phyloP scores from a whole-genome alignment of 2,888 invertebrate species.

The Volucella inanis region DNA sequence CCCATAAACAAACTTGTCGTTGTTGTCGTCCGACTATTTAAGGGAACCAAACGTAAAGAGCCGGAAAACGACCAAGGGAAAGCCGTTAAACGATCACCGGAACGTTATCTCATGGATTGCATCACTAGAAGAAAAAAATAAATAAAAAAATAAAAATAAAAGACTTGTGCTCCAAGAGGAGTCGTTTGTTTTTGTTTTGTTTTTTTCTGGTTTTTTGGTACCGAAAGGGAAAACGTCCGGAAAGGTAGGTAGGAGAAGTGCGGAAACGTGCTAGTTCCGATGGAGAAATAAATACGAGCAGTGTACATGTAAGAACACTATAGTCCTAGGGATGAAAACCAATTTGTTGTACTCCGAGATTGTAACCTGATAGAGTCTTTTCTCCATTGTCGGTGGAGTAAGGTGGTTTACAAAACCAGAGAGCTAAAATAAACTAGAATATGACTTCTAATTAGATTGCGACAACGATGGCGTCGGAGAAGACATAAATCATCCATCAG shows the following conservation, averaged over 20 bases:
- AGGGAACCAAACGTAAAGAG: conserved; percentile 16
- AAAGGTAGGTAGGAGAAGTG: not conserved
- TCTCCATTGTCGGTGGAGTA: conserved; percentile 6
- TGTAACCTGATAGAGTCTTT: conserved; percentile 55
- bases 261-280: conserved; percentile 36
- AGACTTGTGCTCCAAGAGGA: not conserved
- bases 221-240: conserved; percentile 12
- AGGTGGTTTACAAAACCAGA: conserved; percentile 16
- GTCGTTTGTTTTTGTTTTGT: not conserved
- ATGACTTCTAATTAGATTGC: conserved; percentile 54
- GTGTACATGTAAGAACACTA: not conserved
- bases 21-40: not conserved
- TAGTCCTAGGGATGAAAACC: conserved; percentile 13
- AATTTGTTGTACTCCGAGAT: conserved; percentile 59
- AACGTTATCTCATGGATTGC: conserved; percentile 61
- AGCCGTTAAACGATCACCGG: conserved; percentile 58
- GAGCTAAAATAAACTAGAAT: not conserved
- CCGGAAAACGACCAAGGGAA: conserved; percentile 44
- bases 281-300: not conserved
- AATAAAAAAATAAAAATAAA: not conserved
- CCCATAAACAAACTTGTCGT: conserved; percentile 50
- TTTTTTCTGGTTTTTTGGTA: conserved; percentile 4
- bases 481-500: conserved; percentile 64
- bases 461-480: conserved; percentile 23
- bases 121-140: conserved; percentile 30